phyloP scores from a whole-genome alignment of 2,888 invertebrate species.

The Tenthredo amoena region DNA sequence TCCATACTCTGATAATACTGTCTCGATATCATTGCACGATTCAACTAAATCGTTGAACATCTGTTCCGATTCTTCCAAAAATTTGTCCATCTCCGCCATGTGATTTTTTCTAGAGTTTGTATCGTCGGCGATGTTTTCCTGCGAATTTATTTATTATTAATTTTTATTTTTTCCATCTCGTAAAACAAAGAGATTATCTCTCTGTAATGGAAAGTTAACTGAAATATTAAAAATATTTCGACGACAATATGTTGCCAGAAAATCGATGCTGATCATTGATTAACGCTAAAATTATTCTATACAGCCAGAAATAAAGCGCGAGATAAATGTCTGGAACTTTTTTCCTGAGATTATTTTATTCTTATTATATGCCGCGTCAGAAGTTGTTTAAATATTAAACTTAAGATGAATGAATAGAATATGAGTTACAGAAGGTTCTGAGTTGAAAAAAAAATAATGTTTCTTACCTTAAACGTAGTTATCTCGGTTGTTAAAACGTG shows the following conservation, averaged over 20 bases:
- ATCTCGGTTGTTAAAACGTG: background rate
- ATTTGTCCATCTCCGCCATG: background rate
- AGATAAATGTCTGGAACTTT: background rate
- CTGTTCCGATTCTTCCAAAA: constrained; percentile 5
- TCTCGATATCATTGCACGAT: constrained; percentile 9
- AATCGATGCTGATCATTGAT: no score
- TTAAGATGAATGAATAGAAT: background rate
- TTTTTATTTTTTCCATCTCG: background rate
- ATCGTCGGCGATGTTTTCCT: background rate
- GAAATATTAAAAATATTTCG: background rate
- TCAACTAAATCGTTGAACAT: background rate
- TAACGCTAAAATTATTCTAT: no score
- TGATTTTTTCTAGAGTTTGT: background rate
- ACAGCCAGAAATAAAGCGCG: no score
- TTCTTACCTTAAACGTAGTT: background rate
- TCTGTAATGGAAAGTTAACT: background rate
- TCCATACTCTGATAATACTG: constrained; percentile 34
- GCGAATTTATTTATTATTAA: background rate
- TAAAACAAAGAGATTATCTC: no score
- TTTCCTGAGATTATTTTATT: background rate
- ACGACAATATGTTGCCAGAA: no score
- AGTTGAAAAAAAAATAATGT: background rate
- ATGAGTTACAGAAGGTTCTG: background rate
- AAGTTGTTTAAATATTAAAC: background rate
- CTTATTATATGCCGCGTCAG: no score